Evolutionary conservation across 2,888 invertebrate genomes (phyloP), one percentile per base, ranked within the genome.

Genomic region (Rotaria socialis): DNA sequence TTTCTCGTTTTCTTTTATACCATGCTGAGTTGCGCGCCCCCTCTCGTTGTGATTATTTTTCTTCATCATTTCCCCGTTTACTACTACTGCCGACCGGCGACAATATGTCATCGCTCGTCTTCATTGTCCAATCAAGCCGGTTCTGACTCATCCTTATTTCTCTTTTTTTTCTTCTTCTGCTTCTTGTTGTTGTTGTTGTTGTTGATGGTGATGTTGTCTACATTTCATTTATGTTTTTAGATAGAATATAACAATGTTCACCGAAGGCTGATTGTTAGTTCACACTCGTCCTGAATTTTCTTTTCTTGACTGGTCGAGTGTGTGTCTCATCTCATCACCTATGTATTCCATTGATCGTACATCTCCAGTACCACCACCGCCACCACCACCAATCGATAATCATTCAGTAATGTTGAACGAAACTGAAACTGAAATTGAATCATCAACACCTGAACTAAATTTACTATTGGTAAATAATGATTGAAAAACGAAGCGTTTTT

Each of bases 381-480:
- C 35, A 35, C 67, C 35, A 35, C 35, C 35, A 35, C 35, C 67
- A 35, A 41, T 67, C 35, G 67, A 67, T 16, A 67, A 16, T 67
- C 67, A 67, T 67, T 67, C 67, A 67, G 5, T 67, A 35, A 67
- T 67, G 67, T 67, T 35, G 67, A 67, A 67, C 19, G 67, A 67
- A 67, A 41, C 67, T 67, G 67, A 67, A 67, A 19, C 67, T 67
- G 67, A 67, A 67, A 67, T 67, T 19, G 67, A 67, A 67, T 41
- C 67, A 41, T 80, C 80, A 43, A 80, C 80, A 80, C 80, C 80
- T 24, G 80, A 80, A 80, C n/a, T 80, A 11, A 80, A 80, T 47
- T 47, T 80, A 47, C 19, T 80, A 80, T 47, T 80, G n/a, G 67
- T 67, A 67, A 24, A 6, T 55, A 55, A 22, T 55, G 5, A 55